phyloP scores from a whole-genome alignment of 2,797 vertebrate species.

The Oreochromis grahami region DNA sequence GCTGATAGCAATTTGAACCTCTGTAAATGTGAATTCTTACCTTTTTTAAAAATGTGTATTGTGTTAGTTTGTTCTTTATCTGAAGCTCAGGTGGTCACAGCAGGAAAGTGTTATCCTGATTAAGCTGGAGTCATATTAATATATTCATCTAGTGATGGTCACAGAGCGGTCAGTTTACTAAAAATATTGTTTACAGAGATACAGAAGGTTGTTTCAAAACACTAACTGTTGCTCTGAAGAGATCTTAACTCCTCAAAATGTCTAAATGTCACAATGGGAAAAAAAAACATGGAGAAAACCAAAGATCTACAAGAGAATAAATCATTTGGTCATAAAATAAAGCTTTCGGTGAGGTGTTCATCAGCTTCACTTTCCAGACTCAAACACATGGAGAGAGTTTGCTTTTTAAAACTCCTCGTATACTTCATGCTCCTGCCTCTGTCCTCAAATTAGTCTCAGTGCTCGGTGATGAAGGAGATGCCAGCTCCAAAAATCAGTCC shows the following conservation, averaged over 20 bases:
- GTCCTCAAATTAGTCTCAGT: too few species aligned
- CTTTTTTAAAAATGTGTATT: not conserved
- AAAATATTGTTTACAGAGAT: not conserved
- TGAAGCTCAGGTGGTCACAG: not conserved
- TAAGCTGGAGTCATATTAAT: fast-evolving
- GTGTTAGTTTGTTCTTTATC: not conserved
- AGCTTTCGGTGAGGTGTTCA: not conserved
- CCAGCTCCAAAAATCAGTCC: too few species aligned
- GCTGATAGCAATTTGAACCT: not conserved
- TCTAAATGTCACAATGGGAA: not conserved
- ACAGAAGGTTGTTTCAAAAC: not conserved
- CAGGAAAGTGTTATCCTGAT: not conserved
- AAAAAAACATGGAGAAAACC: not conserved
- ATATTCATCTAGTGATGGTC: not conserved
- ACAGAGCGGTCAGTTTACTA: not conserved
- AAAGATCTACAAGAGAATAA: not conserved
- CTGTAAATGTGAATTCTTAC: not conserved
- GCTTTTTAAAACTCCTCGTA: too few species aligned
- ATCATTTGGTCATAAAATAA: not conserved
- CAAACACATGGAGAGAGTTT: too few species aligned
- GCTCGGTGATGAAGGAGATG: too few species aligned
- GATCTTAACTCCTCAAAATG: not conserved
- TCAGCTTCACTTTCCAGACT: too few species aligned
- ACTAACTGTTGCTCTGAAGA: not conserved
- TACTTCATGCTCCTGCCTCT: too few species aligned